Percentiles rank a stretch among this genome's conserved stretches.
These are phyloP conservation scores for Rafetus swinhoei DNA, from an alignment of 2,113 vertebrate species.

Conservation along the genomic window DNA sequence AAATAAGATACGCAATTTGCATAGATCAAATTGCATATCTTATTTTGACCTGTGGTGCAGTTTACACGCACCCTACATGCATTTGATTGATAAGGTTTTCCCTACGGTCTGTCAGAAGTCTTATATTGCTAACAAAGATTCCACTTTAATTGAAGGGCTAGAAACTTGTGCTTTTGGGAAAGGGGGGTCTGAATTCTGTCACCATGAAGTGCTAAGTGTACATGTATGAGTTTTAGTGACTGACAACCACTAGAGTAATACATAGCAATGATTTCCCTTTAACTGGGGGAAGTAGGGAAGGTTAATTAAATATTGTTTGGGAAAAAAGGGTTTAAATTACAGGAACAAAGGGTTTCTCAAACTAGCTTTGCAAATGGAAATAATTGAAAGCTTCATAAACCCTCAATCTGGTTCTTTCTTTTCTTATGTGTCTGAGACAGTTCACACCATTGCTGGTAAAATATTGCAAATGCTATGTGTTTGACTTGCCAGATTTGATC, in stretches of 20 bases:
- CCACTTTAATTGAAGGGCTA: not conserved
- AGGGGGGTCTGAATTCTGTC: not conserved
- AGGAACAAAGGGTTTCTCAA: not conserved
- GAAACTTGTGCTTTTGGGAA: not conserved
- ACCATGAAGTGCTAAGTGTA: fast-evolving
- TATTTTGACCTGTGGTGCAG: too few species aligned
- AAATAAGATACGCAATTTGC: too few species aligned
- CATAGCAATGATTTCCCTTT: fast-evolving
- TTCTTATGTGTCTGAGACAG: conserved; percentile 31
- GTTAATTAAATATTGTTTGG: not conserved
- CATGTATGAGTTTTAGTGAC: not conserved
- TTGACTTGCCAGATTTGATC: conserved; percentile 35
- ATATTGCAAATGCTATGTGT: conserved; percentile 40
- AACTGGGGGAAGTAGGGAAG: not conserved
- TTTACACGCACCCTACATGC: too few species aligned
- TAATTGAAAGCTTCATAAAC: not conserved
- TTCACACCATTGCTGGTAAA: conserved; percentile 58
- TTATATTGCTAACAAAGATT: fast-evolving
- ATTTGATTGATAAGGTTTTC: not conserved
- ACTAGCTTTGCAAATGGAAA: not conserved
- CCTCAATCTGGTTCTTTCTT: not conserved
- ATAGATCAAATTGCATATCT: too few species aligned
- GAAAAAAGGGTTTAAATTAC: not conserved
- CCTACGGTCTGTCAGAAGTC: not conserved
- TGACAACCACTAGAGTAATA: not conserved